Percentiles rank a stretch among this genome's conserved stretches.
phyloP scores from a whole-genome alignment of 2,797 vertebrate genomes.

The Antrozous pallidus region DNA sequence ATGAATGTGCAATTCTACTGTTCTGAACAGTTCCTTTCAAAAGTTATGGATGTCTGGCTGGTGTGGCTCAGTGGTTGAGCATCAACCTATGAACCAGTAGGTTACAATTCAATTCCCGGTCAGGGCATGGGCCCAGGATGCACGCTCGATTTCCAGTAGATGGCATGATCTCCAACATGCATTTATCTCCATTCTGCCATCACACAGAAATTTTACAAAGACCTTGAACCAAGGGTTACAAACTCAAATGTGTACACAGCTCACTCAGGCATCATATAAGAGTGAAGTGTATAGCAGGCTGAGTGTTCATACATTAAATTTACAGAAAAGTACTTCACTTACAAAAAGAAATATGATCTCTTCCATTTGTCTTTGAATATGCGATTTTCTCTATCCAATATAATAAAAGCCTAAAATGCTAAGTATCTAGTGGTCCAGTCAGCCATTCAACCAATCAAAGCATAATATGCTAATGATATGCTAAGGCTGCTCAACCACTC shows the following conservation, averaged over 20 bases:
- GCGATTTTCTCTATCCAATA: neutral
- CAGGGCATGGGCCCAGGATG: too few species aligned
- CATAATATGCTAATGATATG: too few species aligned
- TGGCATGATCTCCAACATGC: neutral
- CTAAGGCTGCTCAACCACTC: too few species aligned
- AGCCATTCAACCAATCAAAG: too few species aligned
- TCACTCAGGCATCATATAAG: neutral
- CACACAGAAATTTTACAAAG: neutral
- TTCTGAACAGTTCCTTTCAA: neutral
- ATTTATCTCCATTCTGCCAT: neutral
- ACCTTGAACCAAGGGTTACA: neutral
- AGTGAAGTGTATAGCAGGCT: neutral
- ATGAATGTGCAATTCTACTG: neutral
- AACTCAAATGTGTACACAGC: neutral
- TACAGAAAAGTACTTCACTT: neutral
- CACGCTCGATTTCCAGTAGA: too few species aligned
- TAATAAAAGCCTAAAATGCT: too few species aligned
- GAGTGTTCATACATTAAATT: neutral
- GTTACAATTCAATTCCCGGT: too few species aligned
- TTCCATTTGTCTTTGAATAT: slow-evolving; percentile 1
- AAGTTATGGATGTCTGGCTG: neutral
- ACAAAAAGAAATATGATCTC: neutral
- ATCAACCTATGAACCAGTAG: too few species aligned
- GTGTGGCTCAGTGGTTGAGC: too few species aligned
- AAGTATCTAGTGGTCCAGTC: too few species aligned